A percentile compares a stretch with the other conserved stretches of the same genome.
phyloP scores from a whole-genome alignment of 2,888 invertebrate genomes.

The Acronicta alni region DNA sequence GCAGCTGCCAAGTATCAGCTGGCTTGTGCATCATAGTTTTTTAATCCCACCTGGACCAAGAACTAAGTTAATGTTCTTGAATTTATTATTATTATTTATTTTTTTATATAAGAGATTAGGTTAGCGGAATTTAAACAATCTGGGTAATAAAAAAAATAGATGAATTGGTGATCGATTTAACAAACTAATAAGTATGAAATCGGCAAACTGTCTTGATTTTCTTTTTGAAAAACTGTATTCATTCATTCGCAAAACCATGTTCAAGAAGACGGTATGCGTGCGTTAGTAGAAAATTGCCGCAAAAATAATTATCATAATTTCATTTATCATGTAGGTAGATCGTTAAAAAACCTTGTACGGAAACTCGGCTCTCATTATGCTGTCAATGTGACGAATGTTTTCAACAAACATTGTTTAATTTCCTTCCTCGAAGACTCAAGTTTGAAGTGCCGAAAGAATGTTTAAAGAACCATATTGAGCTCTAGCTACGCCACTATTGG shows the following conservation, averaged over 20 bases:
- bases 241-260: neutral
- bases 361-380: slow-evolving; percentile 42
- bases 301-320: slow-evolving; percentile 10
- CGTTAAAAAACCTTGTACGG: slow-evolving; percentile 37
- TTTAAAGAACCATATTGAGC: slow-evolving; percentile 23
- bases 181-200: no score
- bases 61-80: neutral
- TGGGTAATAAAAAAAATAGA: no score
- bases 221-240: no score
- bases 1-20: slow-evolving; percentile 83
- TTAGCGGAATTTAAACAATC: no score
- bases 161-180: no score
- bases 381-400: slow-evolving; percentile 43
- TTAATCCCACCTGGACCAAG: slow-evolving; percentile 66
- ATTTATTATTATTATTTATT: no score
- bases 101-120: no score
- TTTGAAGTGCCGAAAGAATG: slow-evolving; percentile 33
- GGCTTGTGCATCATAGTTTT: slow-evolving; percentile 65
- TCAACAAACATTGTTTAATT: slow-evolving; percentile 42
- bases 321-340: slow-evolving; percentile 10
- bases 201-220: no score
- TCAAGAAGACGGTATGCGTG: neutral
- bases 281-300: slow-evolving; percentile 18
- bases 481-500: no score
- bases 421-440: slow-evolving; percentile 40